A percentile compares a stretch with the other conserved stretches of the same genome.
These are phyloP conservation scores for Chascanopsetta lugubris DNA, from an alignment of 2,113 vertebrate species.

Conservation along the genomic window DNA sequence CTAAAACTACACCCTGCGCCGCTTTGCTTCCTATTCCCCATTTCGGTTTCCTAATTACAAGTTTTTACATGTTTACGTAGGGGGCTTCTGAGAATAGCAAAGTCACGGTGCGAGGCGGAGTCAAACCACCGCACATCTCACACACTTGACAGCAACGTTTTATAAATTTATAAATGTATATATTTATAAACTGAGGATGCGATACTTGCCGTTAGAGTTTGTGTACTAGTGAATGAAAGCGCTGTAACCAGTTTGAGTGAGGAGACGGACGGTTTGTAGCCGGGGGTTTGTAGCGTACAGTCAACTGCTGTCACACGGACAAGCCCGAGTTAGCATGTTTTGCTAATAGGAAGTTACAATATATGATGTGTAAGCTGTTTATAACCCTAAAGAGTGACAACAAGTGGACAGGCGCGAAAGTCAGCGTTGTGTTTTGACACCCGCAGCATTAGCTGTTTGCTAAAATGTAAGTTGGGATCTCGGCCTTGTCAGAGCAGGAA, in stretches of 20 bases:
- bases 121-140: not conserved
- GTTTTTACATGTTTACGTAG: conserved; percentile 18
- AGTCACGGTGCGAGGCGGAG: conserved; percentile 9
- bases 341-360: too few relatives aligned
- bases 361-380: accelerated
- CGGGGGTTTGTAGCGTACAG: not conserved
- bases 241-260: not conserved
- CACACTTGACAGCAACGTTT: not conserved
- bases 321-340: not conserved
- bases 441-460: conserved; percentile 29
- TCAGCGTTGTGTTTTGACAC: not conserved
- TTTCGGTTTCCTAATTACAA: conserved; percentile 50
- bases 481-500: conserved; percentile 82
- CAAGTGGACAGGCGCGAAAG: not conserved
- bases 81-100: conserved; percentile 7
- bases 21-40: conserved; percentile 28
- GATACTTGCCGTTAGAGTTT: too few relatives aligned
- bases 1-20: conserved; percentile 16
- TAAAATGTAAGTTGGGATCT: conserved; percentile 57
- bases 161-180: not conserved
- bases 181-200: not conserved
- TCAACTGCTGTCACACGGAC: not conserved
- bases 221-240: not conserved
- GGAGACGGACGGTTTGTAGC: not conserved
- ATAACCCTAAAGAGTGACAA: too few relatives aligned